Evolutionary conservation across 2,797 vertebrate genomes (phyloP).

Genomic region (Muscicapa striata): DNA sequence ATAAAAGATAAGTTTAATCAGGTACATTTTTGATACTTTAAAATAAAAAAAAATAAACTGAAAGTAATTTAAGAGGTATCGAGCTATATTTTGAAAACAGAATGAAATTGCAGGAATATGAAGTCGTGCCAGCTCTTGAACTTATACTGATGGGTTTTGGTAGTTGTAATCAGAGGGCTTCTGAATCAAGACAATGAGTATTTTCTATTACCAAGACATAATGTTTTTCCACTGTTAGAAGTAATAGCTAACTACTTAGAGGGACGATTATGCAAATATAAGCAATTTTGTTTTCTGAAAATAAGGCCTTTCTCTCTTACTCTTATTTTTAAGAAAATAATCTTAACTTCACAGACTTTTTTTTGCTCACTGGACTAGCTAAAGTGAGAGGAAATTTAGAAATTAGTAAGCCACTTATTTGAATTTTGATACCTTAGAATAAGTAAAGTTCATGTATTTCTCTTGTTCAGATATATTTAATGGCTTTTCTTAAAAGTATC

Average conservation of each 20-base stretch:
- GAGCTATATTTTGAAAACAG: not conserved
- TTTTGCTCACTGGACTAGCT: not conserved
- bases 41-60: not conserved
- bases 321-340: constrained; percentile 20
- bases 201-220: constrained; percentile 45
- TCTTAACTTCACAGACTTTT: not conserved
- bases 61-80: not conserved
- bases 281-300: constrained; percentile 36
- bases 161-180: constrained; percentile 24
- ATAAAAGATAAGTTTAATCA: not conserved
- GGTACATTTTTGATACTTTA: not conserved
- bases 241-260: constrained; percentile 24
- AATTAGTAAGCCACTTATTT: not conserved
- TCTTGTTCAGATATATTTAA: not conserved
- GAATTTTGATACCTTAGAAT: not conserved
- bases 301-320: not conserved
- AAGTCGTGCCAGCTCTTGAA: not conserved
- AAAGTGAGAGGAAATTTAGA: constrained; percentile 6
- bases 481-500: not conserved
- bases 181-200: constrained; percentile 46
- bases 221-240: constrained; percentile 18
- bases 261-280: constrained; percentile 46
- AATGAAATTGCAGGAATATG: not conserved
- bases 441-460: not conserved
- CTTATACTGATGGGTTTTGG: not conserved